phyloP scores from a whole-genome alignment of 1,140 invertebrate genomes.

The Dreissena polymorpha region DNA sequence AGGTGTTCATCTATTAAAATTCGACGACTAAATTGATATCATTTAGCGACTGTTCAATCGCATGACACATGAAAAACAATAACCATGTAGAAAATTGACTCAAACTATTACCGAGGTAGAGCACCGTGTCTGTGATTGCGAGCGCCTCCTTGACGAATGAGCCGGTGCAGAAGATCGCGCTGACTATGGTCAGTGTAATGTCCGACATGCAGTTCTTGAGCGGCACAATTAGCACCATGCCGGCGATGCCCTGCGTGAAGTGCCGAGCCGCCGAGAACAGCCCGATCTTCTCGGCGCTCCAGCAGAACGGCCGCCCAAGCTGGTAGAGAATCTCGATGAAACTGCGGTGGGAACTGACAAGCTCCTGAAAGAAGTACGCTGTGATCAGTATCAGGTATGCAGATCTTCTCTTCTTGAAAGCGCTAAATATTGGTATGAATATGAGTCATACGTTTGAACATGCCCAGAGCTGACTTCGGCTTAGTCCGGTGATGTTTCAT shows the following conservation, averaged over 20 bases:
- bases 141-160: constrained; percentile 36
- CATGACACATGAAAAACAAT: no score
- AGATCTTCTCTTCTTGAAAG: neutral
- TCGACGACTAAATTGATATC: no score
- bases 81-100: no score
- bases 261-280: constrained; percentile 10
- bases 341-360: neutral
- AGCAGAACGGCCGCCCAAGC: constrained; percentile 50
- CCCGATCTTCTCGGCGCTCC: constrained; percentile 35
- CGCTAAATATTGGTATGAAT: constrained; percentile 10
- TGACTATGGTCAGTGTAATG: constrained; percentile 14
- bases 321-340: constrained; percentile 44
- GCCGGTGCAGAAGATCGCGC: constrained; percentile 1
- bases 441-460: neutral
- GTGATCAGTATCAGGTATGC: constrained; percentile 29
- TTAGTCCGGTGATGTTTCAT: neutral
- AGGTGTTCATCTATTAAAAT: no score
- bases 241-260: constrained; percentile 5
- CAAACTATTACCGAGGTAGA: constrained; percentile 38
- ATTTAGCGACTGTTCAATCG: no score
- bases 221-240: constrained; percentile 3
- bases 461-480: neutral
- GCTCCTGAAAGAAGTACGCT: constrained; percentile 20
- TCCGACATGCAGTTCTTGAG: constrained; percentile 31
- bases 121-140: constrained; percentile 24